phyloP scores from a whole-genome alignment of 2,888 invertebrate genomes.

The Chymomyza amoena region DNA sequence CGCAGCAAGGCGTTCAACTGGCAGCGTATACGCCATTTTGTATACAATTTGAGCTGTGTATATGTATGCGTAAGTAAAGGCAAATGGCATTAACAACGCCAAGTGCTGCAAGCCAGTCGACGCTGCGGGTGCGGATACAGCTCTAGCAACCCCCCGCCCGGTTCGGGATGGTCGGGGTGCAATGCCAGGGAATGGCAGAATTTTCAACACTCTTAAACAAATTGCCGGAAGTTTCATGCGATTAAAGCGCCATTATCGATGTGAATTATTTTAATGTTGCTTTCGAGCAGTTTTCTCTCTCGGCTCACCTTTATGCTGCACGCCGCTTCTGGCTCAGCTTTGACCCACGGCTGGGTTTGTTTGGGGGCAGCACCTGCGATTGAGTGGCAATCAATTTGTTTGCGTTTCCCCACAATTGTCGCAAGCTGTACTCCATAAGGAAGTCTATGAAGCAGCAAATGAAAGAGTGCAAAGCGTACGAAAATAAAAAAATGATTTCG shows the following conservation, averaged over 20 bases:
- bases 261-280: conserved; percentile 64
- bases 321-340: neutral
- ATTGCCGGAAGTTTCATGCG: conserved; percentile 71
- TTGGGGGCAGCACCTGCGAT: neutral
- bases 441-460: neutral
- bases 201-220: conserved; percentile 60
- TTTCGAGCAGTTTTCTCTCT: neutral
- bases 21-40: neutral
- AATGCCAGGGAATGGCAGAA: neutral
- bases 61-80: neutral
- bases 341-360: neutral
- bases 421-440: conserved; percentile 7
- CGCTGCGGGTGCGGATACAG: neutral
- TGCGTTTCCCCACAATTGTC: conserved; percentile 53
- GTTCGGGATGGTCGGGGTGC: neutral
- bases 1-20: conserved; percentile 36
- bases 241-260: conserved; percentile 70
- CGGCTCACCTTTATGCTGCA: neutral
- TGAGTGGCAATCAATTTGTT: conserved; percentile 65
- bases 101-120: conserved; percentile 2
- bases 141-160: neutral
- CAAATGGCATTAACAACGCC: conserved; percentile 1
- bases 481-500: neutral
- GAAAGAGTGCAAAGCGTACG: neutral
- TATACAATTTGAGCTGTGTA: neutral